Evolutionary conservation across 2,797 vertebrate genomes (phyloP), one percentile per base, ranked within the genome.

Genomic region (Poecilia gillii): DNA sequence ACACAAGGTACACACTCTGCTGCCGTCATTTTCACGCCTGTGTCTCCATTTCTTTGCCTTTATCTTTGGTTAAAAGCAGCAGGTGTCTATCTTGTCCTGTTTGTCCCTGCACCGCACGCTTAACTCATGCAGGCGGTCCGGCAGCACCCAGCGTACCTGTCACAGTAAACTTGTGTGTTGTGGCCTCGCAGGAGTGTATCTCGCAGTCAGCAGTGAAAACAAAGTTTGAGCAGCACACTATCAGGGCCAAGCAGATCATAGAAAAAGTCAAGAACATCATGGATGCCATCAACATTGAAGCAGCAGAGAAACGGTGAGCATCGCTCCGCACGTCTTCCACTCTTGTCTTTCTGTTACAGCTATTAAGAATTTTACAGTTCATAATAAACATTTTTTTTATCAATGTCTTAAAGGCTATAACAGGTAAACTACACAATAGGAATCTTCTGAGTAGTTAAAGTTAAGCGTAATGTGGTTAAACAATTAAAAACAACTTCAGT

Each of bases 181-280:
- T 97, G 97, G 96, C 97, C 98, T 98, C 97, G 97, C 96, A 99
- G 99, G 99, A 99, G 97, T 99, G 98, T 99, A 99, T 99, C 98
- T 99, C 99, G 97, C 98, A 99, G 97, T 99, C 99, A 99, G 99
- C 98, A 97, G 98, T 99, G 98, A 99, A 98, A 98, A 99, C 98
- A 96, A 99, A 99, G 97, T 99, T 99, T 98, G 98, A 99, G 87
- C 98, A 99, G 96, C 99, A 99, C 97, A 99, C 98, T 93, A 97
- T 99, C 97, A 98, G 97, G 97, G 99, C 99, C 96, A 98, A 97
- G 97, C 98, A 97, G 97, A 99, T 99, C 94, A 97, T 97, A 95
- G 97, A 98, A 92, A 97, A 97, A 92, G 97, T 99, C 96, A 96
- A 98, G 97, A 90, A 86, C 94, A 98, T 99, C 97, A 98, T 99